Conservation (phyloP, 2,797 vertebrate genomes). For the Sebastes taczanowskii region DNA sequence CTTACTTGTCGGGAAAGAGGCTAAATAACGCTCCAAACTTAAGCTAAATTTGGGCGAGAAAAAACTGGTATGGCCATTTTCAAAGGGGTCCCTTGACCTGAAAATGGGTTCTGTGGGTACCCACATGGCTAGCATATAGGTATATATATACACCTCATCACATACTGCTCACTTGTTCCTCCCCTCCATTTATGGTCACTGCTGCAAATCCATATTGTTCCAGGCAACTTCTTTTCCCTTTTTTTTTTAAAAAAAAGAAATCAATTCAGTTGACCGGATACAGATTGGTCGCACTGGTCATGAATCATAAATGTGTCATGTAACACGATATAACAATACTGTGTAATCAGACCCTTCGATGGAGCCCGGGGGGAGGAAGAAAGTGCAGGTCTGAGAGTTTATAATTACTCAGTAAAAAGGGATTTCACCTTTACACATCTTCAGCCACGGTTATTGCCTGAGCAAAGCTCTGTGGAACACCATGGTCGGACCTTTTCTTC, state of each 20-base stretch:
- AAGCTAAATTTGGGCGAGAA: too few relatives aligned
- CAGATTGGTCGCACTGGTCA: not conserved
- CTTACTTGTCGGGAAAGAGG: too few relatives aligned
- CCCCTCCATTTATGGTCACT: not conserved
- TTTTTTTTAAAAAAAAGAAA: not conserved
- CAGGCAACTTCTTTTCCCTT: not conserved
- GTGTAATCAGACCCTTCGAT: not conserved
- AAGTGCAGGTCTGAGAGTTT: constrained; percentile 20
- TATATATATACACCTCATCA: not conserved
- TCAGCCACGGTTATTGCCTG: constrained; percentile 23
- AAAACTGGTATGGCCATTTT: too few relatives aligned
- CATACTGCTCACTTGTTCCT: not conserved
- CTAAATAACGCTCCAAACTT: too few relatives aligned
- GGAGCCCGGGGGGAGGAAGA: not conserved
- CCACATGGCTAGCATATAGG: not conserved
- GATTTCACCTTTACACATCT: constrained; percentile 31
- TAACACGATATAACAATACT: constrained; percentile 33
- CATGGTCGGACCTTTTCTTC: not conserved
- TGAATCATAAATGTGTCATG: constrained; percentile 36
- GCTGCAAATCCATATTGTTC: not conserved
- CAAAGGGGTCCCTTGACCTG: too few relatives aligned
- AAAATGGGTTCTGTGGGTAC: not conserved
- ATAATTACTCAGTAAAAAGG: constrained; percentile 55
- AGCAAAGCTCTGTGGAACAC: constrained; percentile 29
- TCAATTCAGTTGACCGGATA: constrained; percentile 7